Evolutionary conservation across 92 coral and sea anemone genomes (phyloP), one percentile per base, ranked within the genome.

Genomic region (Epizoanthus stellaris): DNA sequence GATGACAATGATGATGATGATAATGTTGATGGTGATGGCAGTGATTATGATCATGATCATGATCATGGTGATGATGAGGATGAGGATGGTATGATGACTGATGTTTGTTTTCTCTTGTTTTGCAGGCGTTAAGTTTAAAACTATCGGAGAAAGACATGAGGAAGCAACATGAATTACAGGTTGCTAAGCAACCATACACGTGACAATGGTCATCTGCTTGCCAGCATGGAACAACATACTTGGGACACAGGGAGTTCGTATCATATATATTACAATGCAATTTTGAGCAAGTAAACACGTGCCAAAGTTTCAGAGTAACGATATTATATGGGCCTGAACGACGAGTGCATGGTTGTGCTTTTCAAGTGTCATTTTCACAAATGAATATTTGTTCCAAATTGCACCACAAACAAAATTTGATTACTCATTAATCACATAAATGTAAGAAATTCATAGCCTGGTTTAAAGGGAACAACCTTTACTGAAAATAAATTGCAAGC

Each of bases 111-210:
- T 56, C 15, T 52, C 42, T 40, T 73, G 40, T 62, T 86, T 66
- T 74, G 38, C 86, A 94, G 98, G 90, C 95, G 16, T 73, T 94
- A 2, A 71, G 82, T 52, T 80, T 94, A 58, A 94, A 94, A 71
- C 84, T 94, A 19, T 85, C 98, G 14, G 84, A 71, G 21, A 92
- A 91, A 77, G 95, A 92, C 71, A 63, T 89, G 87, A 84, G 86
- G 38, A 92, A 86, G 43, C 95, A 94, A 69, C 98, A 94, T 80
- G 92, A 87, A 45, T 81, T 81, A 4, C 98, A 94, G 84, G 23
- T 88, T 61, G 75, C 90, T 20, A 87, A 76, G 42, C 85, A 84
- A 80, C 77, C 92, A 43, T 63, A 79, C 12, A 42, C 83, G 72
- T 79, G 61, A 79, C 71, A 10, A 14, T 43, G 38, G 69, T 30